These are phyloP conservation scores for Drosophila tripunctata DNA, from an alignment of 2,888 invertebrate genomes.

Conservation along the genomic window DNA sequence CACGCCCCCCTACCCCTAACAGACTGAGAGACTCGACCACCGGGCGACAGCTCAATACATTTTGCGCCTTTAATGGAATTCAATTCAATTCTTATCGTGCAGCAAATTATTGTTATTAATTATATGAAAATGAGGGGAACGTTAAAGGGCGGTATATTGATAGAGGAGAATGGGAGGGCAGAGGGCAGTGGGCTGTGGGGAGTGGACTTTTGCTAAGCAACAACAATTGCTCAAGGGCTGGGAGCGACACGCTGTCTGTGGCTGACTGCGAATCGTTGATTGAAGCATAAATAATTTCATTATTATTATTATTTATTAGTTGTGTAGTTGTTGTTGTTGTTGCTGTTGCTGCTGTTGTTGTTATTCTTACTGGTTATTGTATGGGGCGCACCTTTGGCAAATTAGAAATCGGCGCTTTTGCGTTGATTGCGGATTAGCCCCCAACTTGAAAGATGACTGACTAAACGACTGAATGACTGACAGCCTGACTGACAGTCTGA, in stretches of 20 bases:
- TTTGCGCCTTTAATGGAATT: conserved; percentile 80
- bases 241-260: conserved; percentile 78
- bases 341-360: conserved; percentile 20
- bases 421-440: conserved; percentile 76
- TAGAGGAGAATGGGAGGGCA: background rate
- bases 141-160: background rate
- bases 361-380: conserved; percentile 37
- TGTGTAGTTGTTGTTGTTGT: conserved; percentile 24
- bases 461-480: conserved; percentile 38
- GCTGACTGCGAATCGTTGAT: conserved; percentile 47
- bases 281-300: conserved; percentile 71
- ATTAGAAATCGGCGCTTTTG: conserved; percentile 67
- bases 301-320: conserved; percentile 70
- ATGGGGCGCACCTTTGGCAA: conserved; percentile 70
- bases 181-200: too few species aligned
- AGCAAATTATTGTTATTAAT: conserved; percentile 81
- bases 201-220: background rate
- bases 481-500: conserved; percentile 23
- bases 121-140: conserved; percentile 61
- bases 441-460: conserved; percentile 66
- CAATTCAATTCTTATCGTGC: conserved; percentile 81
- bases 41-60: conserved; percentile 68
- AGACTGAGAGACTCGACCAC: conserved; percentile 37
- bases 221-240: conserved; percentile 72
- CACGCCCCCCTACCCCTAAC: conserved; percentile 49